A percentile compares a stretch with the other conserved stretches of the same genome.
Evolutionary conservation across 2,113 vertebrate genomes (phyloP).

Genomic region (Epinephelus fuscoguttatus): DNA sequence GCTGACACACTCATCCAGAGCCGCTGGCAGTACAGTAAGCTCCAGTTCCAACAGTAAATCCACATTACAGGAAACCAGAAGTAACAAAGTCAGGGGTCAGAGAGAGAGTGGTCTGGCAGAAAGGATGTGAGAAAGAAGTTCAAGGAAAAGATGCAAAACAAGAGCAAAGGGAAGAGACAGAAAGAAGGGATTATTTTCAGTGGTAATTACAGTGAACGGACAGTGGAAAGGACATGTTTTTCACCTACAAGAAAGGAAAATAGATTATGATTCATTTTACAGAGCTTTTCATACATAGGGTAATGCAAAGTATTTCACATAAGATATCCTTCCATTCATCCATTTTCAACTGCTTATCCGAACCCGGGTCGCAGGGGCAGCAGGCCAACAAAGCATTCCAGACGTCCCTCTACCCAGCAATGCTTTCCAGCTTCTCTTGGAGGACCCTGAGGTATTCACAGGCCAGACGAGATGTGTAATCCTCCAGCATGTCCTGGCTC

Average conservation of each 20-base stretch:
- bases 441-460: too few relatives aligned
- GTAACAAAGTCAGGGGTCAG: slow-evolving; percentile 27
- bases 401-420: too few relatives aligned
- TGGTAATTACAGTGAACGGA: background rate
- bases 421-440: too few relatives aligned
- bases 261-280: too few relatives aligned
- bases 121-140: background rate
- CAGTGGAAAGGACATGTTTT: background rate
- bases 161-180: background rate
- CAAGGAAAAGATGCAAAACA: background rate
- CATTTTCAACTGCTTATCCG: too few relatives aligned
- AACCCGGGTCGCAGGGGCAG: too few relatives aligned
- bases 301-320: background rate
- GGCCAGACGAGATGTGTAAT: too few relatives aligned
- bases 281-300: background rate
- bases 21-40: slow-evolving; percentile 1
- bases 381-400: too few relatives aligned
- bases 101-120: background rate
- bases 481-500: too few relatives aligned
- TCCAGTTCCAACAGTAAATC: slow-evolving; percentile 2
- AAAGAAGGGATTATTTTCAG: too few relatives aligned
- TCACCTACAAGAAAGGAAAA: background rate
- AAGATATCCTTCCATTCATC: too few relatives aligned
- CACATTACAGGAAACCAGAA: slow-evolving; percentile 15
- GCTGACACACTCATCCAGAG: slow-evolving; percentile 13